A percentile compares a stretch with the other conserved stretches of the same genome.
These are phyloP conservation scores for Hydropsyche tenuis DNA, from an alignment of 1,140 invertebrate genomes.

Conservation along the genomic window DNA sequence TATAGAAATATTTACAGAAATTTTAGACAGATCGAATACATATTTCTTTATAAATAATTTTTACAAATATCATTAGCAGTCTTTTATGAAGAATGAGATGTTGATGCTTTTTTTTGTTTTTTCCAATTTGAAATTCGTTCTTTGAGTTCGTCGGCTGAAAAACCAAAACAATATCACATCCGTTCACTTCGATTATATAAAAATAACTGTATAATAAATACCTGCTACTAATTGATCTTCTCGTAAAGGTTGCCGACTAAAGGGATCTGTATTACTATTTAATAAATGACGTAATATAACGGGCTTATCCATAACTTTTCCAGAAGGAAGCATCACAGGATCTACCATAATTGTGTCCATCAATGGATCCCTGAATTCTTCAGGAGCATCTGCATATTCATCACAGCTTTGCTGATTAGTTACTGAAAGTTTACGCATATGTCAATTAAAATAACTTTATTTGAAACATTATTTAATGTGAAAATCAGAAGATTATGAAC, in stretches of 20 bases:
- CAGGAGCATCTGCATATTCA: slow-evolving; percentile 94
- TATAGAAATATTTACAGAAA: slow-evolving; percentile 10
- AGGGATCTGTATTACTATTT: slow-evolving; percentile 96
- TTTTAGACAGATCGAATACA: background rate
- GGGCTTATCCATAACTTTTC: slow-evolving; percentile 93
- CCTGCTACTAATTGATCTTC: slow-evolving; percentile 85
- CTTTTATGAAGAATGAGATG: slow-evolving; percentile 54
- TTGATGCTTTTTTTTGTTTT: slow-evolving; percentile 67
- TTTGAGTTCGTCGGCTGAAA: slow-evolving; percentile 76
- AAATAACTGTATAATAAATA: slow-evolving; percentile 52
- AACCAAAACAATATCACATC: slow-evolving; percentile 45
- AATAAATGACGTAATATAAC: slow-evolving; percentile 94
- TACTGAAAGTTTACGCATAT: slow-evolving; percentile 60
- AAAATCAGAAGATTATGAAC: slow-evolving; percentile 55
- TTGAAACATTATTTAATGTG: background rate
- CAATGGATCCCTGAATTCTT: slow-evolving; percentile 95
- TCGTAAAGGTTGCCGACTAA: slow-evolving; percentile 91
- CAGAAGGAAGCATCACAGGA: slow-evolving; percentile 92
- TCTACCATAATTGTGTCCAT: slow-evolving; percentile 99
- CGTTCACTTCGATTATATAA: background rate
- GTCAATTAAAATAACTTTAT: background rate
- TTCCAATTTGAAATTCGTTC: slow-evolving; percentile 81
- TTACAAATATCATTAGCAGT: slow-evolving; percentile 40
- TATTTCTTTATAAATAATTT: background rate
- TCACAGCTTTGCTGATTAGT: slow-evolving; percentile 87